Evolutionary conservation across 2,797 vertebrate genomes (phyloP).

Genomic region (Scolopax bukidnonensis): DNA sequence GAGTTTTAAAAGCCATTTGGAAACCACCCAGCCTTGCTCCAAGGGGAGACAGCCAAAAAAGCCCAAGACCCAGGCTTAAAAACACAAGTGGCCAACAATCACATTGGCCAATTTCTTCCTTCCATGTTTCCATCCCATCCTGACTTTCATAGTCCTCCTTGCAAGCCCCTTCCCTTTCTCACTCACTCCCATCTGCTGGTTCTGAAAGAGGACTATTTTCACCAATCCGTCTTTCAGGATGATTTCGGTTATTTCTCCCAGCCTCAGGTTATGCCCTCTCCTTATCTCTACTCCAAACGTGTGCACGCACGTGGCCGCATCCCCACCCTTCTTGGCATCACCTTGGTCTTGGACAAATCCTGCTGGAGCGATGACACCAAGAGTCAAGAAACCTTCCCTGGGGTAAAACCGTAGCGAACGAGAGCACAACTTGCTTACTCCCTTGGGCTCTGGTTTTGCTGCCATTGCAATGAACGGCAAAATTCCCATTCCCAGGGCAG

Average conservation of each 20-base stretch:
- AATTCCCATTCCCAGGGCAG: neutral
- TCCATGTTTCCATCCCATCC: neutral
- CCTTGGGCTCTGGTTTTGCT: neutral
- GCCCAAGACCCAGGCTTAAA: neutral
- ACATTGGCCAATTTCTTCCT: neutral
- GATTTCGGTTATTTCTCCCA: neutral
- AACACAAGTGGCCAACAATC: neutral
- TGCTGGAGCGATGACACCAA: neutral
- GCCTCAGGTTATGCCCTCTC: neutral
- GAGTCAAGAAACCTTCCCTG: neutral
- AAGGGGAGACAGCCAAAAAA: neutral
- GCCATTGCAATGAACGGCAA: neutral
- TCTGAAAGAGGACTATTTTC: neutral
- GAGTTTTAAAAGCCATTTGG: neutral
- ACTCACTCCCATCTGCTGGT: neutral
- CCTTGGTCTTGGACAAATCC: neutral
- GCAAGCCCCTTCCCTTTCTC: neutral
- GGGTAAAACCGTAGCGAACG: accelerated
- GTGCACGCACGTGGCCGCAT: accelerated
- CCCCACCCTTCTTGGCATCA: neutral
- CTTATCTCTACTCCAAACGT: neutral
- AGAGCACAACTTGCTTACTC: neutral
- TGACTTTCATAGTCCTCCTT: neutral
- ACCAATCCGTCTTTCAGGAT: neutral
- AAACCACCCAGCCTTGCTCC: neutral